Percentiles rank a stretch among this genome's conserved stretches.
Conservation (phyloP, 2,113 vertebrate genomes). For the Upupa epops region DNA sequence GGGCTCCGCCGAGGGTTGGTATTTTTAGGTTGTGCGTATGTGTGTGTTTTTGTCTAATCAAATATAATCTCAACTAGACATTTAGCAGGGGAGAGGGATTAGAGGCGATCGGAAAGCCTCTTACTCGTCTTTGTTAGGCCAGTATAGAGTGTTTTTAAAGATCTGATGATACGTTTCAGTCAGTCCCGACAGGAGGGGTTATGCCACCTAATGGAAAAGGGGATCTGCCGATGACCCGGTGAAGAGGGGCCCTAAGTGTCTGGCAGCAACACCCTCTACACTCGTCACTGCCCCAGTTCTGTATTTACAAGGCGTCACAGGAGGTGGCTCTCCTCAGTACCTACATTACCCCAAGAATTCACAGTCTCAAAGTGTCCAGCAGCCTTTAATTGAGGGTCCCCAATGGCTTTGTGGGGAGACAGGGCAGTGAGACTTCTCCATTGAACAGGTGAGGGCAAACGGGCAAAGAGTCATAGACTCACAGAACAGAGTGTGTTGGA, state of each 20-base stretch:
- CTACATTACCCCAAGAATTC: not conserved
- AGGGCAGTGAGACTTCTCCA: not conserved
- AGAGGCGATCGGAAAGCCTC: constrained; percentile 69
- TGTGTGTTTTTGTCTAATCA: constrained; percentile 71
- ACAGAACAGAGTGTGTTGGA: too few species aligned
- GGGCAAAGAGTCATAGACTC: too few species aligned
- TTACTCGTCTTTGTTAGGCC: constrained; percentile 68
- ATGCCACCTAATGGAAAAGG: constrained; percentile 70
- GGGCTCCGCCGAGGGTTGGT: constrained; percentile 64
- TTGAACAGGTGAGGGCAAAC: not conserved
- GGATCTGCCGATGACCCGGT: constrained; percentile 55
- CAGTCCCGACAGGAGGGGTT: constrained; percentile 63
- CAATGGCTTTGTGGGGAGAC: not conserved
- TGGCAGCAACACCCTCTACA: constrained; percentile 37
- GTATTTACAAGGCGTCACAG: not conserved
- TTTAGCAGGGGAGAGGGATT: constrained; percentile 72
- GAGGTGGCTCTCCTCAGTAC: not conserved
- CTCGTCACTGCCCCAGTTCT: constrained; percentile 12
- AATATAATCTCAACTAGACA: constrained; percentile 74
- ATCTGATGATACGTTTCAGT: constrained; percentile 68
- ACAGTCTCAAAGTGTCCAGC: not conserved
- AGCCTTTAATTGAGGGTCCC: not conserved
- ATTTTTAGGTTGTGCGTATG: constrained; percentile 69
- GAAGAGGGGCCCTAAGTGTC: constrained; percentile 57
- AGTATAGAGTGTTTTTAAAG: constrained; percentile 45